Evolutionary conservation across 2,797 vertebrate species (phyloP).

Genomic region (Mormyrus proboscirostris): DNA sequence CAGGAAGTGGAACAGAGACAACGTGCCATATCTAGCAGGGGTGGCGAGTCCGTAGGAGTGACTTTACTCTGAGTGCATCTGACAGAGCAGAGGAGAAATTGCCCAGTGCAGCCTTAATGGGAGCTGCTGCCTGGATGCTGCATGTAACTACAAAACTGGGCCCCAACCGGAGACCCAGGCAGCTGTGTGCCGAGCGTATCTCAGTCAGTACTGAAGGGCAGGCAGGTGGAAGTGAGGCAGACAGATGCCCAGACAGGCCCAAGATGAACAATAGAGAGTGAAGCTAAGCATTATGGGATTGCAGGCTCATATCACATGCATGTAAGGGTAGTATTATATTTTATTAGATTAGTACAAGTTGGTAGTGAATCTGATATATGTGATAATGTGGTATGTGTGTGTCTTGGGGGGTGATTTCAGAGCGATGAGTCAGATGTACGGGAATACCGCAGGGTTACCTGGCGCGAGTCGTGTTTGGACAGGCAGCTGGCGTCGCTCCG

Average conservation of each 20-base stretch:
- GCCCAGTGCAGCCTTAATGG: neutral
- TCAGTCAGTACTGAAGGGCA: neutral
- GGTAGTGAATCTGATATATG: neutral
- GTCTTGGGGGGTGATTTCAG: neutral
- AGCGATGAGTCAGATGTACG: neutral
- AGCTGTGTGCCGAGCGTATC: neutral
- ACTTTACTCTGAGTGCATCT: neutral
- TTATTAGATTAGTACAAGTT: neutral
- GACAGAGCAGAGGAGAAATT: neutral
- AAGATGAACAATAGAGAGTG: neutral
- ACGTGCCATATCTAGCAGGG: neutral
- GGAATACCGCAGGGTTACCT: conserved; percentile 1
- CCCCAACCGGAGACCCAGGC: neutral
- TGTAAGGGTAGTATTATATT: neutral
- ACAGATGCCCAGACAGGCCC: neutral
- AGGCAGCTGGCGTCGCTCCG: neutral
- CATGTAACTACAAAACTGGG: neutral
- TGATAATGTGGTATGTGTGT: neutral
- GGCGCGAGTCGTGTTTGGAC: neutral
- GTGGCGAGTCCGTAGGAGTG: neutral
- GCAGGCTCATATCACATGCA: neutral
- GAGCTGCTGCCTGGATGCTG: neutral
- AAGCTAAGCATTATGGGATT: neutral
- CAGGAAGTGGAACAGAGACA: neutral
- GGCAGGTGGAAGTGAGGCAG: neutral